phyloP scores from a whole-genome alignment of 35 echinoderm and acorn worm genomes.

The Heliocidaris tuberculata region DNA sequence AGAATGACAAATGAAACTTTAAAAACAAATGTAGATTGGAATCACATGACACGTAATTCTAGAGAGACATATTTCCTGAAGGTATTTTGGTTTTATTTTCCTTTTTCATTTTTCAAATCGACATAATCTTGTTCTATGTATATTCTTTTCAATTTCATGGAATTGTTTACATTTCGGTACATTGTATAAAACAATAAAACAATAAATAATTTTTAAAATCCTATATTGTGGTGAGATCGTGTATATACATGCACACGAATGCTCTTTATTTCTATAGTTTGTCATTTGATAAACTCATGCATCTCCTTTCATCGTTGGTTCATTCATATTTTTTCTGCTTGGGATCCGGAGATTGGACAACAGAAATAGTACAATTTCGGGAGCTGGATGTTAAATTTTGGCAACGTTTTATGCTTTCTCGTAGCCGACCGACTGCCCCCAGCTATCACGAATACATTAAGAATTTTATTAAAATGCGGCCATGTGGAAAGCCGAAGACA shows the following conservation, averaged over 20 bases:
- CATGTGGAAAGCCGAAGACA: slow-evolving; percentile 25
- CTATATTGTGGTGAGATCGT: background rate
- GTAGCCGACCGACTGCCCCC: background rate
- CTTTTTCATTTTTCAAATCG: background rate
- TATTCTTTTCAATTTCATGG: too few relatives aligned
- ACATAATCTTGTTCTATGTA: background rate
- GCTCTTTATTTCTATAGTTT: background rate
- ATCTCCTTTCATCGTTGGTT: background rate
- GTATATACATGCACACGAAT: background rate
- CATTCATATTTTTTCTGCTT: background rate
- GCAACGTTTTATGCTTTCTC: background rate
- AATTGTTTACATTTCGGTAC: too few relatives aligned
- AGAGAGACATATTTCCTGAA: too few relatives aligned
- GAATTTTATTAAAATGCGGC: slow-evolving; percentile 47
- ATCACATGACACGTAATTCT: too few relatives aligned
- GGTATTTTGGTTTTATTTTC: too few relatives aligned
- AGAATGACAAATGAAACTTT: too few relatives aligned
- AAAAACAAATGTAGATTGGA: too few relatives aligned
- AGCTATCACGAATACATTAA: slow-evolving; percentile 45
- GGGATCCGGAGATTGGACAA: background rate
- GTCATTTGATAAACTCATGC: background rate
- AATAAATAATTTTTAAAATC: background rate
- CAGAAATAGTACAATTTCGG: background rate
- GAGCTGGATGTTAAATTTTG: background rate
- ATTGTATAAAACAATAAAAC: too few relatives aligned